Evolutionary conservation across 2,888 invertebrate species (phyloP), one percentile per base, ranked within the genome.

Genomic region (Sussaba pulchella): DNA sequence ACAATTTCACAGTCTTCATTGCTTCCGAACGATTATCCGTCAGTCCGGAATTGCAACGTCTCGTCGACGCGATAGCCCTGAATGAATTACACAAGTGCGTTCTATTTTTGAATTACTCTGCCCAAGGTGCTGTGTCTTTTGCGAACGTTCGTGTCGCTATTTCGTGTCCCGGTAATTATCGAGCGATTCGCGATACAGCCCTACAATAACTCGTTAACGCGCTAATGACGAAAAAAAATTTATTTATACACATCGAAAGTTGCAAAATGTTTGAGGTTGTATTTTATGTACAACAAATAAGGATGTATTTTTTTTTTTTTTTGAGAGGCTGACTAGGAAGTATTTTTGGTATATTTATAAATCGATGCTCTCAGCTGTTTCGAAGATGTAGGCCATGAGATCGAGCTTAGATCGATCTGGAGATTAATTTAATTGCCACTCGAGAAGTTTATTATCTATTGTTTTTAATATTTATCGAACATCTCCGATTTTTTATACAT

Each of bases 1-100:
- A 88, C 78, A 92, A 81, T 70, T 83, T 85, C n/a, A 91, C 79
- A 50, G 85, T 79, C 63, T 87, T 79, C 90, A 89, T 90, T 9
- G 82, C 79, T 81, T 24, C 8, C 45, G 19, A n/a, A 47, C 64
- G 74, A 45, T 63, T 50, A 39, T 70, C 1, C 21, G 63, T 73
- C 39, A 69, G n/a, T 45, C 47, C 70, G 74, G 41, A 70, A 59
- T 63, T 79, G 82, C 67, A 67, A 31, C 43, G 52, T 64, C 74
- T 72, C 47, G 64, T 52, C 59, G 71, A 45, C 61, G 71, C 73
- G 61, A 82, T 59, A 59, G 63, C 74, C 70, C 70, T 81, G 71
- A 64, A 76, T 82, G 54, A 84, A 84, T 84, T 84, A 76, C 81
- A 79, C 81, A 82, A 84, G 80, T 66, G 50, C 14, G 45, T 47